These are phyloP conservation scores for Megaleporinus macrocephalus DNA, from an alignment of 2,113 vertebrate species.

Conservation along the genomic window DNA sequence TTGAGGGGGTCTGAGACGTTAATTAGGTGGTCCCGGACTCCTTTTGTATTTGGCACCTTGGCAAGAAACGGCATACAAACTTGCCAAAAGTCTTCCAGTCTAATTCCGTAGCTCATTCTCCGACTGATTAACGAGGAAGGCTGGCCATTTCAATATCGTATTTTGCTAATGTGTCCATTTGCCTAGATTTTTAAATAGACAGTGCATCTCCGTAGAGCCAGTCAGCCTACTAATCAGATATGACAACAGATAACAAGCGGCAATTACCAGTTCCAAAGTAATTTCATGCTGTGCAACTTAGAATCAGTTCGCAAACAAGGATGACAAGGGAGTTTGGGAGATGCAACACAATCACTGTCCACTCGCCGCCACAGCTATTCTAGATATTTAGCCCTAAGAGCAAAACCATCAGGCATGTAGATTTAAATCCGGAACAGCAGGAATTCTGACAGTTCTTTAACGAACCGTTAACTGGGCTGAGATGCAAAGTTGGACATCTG, in stretches of 20 bases:
- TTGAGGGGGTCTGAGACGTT: too few relatives aligned
- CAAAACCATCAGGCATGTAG: too few relatives aligned
- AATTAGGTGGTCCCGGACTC: too few relatives aligned
- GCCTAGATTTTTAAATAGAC: neutral
- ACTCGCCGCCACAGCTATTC: neutral
- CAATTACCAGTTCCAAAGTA: slow-evolving; percentile 46
- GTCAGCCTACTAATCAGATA: slow-evolving; percentile 50
- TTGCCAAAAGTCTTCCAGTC: neutral
- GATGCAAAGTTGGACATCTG: neutral
- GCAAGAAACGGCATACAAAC: too few relatives aligned
- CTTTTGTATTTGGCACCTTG: too few relatives aligned
- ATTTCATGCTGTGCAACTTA: slow-evolving; percentile 49
- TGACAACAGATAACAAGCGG: slow-evolving; percentile 33
- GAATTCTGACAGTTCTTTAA: neutral
- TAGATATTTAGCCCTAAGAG: neutral
- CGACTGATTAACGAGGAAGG: neutral
- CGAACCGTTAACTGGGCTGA: neutral
- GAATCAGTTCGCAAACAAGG: slow-evolving; percentile 39
- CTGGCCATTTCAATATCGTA: neutral
- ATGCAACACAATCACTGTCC: too few relatives aligned
- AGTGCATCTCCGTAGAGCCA: slow-evolving; percentile 3
- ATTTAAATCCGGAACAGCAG: neutral
- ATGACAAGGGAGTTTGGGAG: neutral
- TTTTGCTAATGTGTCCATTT: neutral
- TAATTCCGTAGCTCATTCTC: neutral